Evolutionary conservation across 2,113 vertebrate genomes (phyloP).

Genomic region (Echinops telfairi): DNA sequence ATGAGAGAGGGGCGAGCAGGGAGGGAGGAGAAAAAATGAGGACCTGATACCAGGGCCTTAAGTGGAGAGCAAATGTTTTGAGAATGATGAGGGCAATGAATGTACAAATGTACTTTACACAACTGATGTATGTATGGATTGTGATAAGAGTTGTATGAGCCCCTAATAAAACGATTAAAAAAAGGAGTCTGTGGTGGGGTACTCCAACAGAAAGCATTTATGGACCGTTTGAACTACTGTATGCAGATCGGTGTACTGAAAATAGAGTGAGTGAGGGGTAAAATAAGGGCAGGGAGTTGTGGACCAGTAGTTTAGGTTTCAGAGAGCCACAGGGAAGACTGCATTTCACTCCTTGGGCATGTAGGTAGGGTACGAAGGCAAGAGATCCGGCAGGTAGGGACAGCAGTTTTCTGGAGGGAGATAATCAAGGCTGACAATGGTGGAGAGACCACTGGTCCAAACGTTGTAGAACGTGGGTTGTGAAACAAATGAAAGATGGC

Average conservation of each 20-base stretch:
- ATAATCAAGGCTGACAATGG: background rate
- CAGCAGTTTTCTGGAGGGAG: background rate
- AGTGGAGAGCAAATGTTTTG: too few species aligned
- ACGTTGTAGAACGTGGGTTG: background rate
- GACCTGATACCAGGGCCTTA: too few species aligned
- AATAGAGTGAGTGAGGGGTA: background rate
- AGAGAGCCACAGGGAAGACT: background rate
- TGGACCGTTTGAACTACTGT: background rate
- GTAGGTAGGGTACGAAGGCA: background rate
- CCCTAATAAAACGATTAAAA: too few species aligned
- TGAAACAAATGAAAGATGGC: rapidly evolving
- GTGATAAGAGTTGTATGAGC: too few species aligned
- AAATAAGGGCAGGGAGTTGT: background rate
- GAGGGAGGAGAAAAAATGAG: too few species aligned
- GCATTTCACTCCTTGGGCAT: background rate
- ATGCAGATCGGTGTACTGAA: background rate
- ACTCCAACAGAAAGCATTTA: background rate
- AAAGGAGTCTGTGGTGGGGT: background rate
- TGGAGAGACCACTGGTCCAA: background rate
- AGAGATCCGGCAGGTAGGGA: background rate
- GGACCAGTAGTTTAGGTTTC: background rate
- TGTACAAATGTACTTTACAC: too few species aligned
- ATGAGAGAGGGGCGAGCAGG: too few species aligned
- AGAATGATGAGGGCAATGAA: too few species aligned
- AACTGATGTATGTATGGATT: too few species aligned